A percentile compares a stretch with the other conserved stretches of the same genome.
Conservation (phyloP, 2,113 vertebrate species). For the Nansenia antarctica region DNA sequence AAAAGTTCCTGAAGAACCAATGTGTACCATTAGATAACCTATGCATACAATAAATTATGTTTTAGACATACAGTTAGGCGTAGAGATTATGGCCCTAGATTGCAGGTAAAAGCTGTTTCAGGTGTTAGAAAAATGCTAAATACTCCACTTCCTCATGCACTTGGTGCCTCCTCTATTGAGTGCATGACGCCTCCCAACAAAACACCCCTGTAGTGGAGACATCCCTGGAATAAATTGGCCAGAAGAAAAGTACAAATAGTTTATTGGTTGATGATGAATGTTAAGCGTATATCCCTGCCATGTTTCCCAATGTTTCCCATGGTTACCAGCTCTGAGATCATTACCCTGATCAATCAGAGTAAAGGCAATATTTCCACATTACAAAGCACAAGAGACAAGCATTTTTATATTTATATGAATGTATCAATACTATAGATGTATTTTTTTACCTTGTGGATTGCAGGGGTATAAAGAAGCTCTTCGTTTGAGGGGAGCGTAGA, state of each 20-base stretch:
- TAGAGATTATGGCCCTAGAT: no score
- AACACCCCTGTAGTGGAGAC: no score
- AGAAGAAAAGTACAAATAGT: slow-evolving; percentile 32
- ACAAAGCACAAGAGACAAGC: slow-evolving; percentile 68
- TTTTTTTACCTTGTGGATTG: slow-evolving; percentile 67
- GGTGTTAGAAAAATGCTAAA: no score
- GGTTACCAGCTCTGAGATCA: slow-evolving; percentile 33
- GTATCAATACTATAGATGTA: slow-evolving; percentile 69
- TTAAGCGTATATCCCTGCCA: slow-evolving; percentile 8
- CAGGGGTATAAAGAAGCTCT: slow-evolving; percentile 30
- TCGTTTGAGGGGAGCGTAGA: background rate
- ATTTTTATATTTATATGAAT: slow-evolving; percentile 73
- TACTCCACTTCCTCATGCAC: no score
- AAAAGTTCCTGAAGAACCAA: no score
- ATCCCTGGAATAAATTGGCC: slow-evolving; percentile 40
- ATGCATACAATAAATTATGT: no score
- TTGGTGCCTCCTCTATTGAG: no score
- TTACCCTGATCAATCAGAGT: slow-evolving; percentile 33
- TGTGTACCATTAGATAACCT: no score
- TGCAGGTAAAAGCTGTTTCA: no score
- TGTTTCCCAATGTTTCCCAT: slow-evolving; percentile 36
- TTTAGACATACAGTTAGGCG: no score
- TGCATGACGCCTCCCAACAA: no score
- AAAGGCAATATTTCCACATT: slow-evolving; percentile 62
- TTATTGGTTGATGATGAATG: slow-evolving; percentile 36